Percentiles rank a stretch among this genome's conserved stretches.
phyloP scores from a whole-genome alignment of 2,113 vertebrate genomes.

The Nycticryphes semicollaris region DNA sequence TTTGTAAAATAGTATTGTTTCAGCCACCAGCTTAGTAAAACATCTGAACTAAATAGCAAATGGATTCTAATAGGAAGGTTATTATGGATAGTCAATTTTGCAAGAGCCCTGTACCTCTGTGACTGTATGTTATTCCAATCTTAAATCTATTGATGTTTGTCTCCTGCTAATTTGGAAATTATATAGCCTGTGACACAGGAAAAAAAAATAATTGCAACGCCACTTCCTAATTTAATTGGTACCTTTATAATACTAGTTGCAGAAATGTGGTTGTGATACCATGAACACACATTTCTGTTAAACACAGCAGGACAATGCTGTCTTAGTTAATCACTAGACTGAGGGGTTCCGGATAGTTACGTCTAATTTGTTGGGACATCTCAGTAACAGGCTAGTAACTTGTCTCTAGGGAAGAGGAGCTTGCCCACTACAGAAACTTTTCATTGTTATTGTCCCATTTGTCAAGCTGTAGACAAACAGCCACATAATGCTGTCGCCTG shows the following conservation, averaged over 20 bases:
- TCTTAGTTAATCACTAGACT: neutral
- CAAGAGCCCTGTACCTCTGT: neutral
- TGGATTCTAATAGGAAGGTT: neutral
- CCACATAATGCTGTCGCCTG: neutral
- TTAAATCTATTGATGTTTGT: neutral
- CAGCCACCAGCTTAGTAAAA: neutral
- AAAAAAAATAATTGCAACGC: neutral
- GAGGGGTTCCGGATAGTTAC: neutral
- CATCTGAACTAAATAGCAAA: neutral
- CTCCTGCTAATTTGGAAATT: neutral
- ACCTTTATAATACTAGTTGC: neutral
- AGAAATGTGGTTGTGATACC: neutral
- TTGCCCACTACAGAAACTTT: neutral
- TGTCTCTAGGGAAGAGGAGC: neutral
- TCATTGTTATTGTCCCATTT: neutral
- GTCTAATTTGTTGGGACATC: neutral
- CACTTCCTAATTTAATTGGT: neutral
- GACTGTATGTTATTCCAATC: neutral
- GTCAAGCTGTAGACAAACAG: neutral
- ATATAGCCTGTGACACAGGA: neutral
- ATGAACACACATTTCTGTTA: neutral
- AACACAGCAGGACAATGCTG: neutral
- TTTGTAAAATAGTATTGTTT: neutral
- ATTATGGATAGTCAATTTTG: accelerated
- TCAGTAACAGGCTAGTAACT: neutral